Percentiles rank a stretch among this genome's conserved stretches.
Evolutionary conservation across 1,140 invertebrate species (phyloP).

Genomic region (Hycleus cichorii): DNA sequence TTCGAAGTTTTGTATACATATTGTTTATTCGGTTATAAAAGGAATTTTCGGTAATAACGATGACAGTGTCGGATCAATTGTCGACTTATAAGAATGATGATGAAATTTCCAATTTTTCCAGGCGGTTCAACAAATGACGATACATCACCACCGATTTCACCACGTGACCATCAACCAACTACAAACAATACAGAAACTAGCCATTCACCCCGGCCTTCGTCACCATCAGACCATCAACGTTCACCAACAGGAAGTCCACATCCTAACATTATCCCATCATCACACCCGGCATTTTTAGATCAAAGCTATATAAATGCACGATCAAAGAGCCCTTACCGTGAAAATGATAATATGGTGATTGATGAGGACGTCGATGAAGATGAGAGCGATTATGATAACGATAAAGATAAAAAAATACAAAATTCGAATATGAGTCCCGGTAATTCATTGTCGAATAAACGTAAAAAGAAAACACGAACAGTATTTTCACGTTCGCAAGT

Average conservation of each 20-base stretch:
- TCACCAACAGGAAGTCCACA: slow-evolving; percentile 37
- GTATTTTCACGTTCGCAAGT: slow-evolving; percentile 94
- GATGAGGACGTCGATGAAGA: slow-evolving; percentile 63
- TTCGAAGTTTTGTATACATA: no score
- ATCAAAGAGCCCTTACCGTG: slow-evolving; percentile 41
- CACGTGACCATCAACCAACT: slow-evolving; percentile 42
- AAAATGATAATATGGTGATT: slow-evolving; percentile 43
- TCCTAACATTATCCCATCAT: slow-evolving; percentile 27
- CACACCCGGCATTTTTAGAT: slow-evolving; percentile 43
- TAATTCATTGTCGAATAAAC: slow-evolving; percentile 54
- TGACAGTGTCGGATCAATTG: no score
- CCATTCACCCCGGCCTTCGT: slow-evolving; percentile 43
- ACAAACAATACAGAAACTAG: slow-evolving; percentile 43
- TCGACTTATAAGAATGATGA: background rate
- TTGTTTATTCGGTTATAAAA: no score
- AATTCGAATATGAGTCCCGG: slow-evolving; percentile 47
- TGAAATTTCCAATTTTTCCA: slow-evolving; percentile 41
- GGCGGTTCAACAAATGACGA: slow-evolving; percentile 62
- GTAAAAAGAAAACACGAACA: slow-evolving; percentile 97
- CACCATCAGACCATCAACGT: slow-evolving; percentile 39
- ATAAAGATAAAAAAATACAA: slow-evolving; percentile 52
- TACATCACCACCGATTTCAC: slow-evolving; percentile 51
- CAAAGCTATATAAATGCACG: slow-evolving; percentile 42
- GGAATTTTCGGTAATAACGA: no score
- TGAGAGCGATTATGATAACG: slow-evolving; percentile 57